A percentile compares a stretch with the other conserved stretches of the same genome.
Evolutionary conservation across 2,797 vertebrate species (phyloP).

Genomic region (Microctenopoma lineatum): DNA sequence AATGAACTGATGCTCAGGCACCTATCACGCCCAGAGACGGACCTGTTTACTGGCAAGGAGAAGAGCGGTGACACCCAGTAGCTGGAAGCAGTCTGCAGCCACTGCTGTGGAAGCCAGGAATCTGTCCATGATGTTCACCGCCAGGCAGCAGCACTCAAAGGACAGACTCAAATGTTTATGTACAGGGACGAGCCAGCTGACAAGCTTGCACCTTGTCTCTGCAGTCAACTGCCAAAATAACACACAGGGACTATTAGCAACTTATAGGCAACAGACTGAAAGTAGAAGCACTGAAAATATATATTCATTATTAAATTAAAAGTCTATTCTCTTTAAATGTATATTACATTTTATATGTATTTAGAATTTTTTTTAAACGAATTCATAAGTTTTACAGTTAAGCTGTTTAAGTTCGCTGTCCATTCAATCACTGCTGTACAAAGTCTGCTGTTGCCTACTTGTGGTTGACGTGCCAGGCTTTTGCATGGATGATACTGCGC

Average conservation of each 20-base stretch:
- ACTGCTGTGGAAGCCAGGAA: slow-evolving; percentile 91
- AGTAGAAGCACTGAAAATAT: no score
- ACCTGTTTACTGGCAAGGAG: slow-evolving; percentile 95
- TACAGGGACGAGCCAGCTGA: slow-evolving; percentile 94
- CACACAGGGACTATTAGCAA: neutral
- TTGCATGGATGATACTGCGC: slow-evolving; percentile 83
- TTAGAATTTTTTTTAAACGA: no score
- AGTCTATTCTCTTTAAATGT: no score
- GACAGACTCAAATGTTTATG: slow-evolving; percentile 88
- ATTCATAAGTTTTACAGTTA: no score
- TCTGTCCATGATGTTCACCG: slow-evolving; percentile 92
- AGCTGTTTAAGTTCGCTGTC: no score
- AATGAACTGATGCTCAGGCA: neutral
- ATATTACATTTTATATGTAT: no score
- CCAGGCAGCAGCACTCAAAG: slow-evolving; percentile 92
- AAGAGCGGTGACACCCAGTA: slow-evolving; percentile 90
- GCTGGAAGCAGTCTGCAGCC: slow-evolving; percentile 94
- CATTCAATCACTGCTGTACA: no score
- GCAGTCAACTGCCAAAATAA: slow-evolving; percentile 85
- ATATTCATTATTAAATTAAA: no score
- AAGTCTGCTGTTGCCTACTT: slow-evolving; percentile 77
- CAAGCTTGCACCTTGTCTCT: slow-evolving; percentile 89
- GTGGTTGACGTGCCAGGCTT: slow-evolving; percentile 87
- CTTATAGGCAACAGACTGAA: neutral
- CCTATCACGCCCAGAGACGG: slow-evolving; percentile 19